Evolutionary conservation across 2,797 vertebrate species (phyloP).

Genomic region (Leontopithecus rosalia): DNA sequence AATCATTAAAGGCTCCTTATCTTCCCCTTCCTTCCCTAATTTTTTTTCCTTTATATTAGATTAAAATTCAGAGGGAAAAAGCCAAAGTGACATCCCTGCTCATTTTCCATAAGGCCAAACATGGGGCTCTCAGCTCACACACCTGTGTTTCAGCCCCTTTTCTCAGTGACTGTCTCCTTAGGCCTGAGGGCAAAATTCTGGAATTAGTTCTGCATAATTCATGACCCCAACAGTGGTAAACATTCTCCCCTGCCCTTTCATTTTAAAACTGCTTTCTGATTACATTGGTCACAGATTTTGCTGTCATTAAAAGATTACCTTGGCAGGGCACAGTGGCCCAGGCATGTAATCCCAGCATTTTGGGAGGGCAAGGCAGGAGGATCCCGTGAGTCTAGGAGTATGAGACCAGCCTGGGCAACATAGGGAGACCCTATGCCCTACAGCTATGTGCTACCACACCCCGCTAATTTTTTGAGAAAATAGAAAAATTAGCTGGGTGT

Average conservation of each 20-base stretch:
- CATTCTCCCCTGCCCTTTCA: neutral
- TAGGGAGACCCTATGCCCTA: no score
- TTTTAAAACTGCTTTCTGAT: neutral
- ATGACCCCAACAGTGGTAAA: neutral
- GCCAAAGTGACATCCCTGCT: no score
- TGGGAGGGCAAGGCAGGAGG: no score
- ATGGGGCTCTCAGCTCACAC: neutral
- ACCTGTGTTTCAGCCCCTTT: no score
- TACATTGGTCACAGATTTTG: neutral
- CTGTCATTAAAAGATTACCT: neutral
- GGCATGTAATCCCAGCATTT: no score
- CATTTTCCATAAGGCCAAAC: neutral
- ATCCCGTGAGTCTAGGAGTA: no score
- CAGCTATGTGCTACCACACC: no score
- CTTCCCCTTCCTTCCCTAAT: neutral
- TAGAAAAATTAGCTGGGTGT: no score
- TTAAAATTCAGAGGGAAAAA: neutral
- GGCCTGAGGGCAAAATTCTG: no score
- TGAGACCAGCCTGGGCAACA: no score
- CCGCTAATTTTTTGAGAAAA: no score
- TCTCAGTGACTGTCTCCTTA: neutral
- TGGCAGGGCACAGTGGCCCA: neutral
- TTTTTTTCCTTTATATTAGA: neutral
- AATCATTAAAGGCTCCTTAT: neutral
- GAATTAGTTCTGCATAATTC: neutral